These are phyloP conservation scores for Psittacula derbiana DNA, from an alignment of 2,797 vertebrate genomes.

Conservation along the genomic window DNA sequence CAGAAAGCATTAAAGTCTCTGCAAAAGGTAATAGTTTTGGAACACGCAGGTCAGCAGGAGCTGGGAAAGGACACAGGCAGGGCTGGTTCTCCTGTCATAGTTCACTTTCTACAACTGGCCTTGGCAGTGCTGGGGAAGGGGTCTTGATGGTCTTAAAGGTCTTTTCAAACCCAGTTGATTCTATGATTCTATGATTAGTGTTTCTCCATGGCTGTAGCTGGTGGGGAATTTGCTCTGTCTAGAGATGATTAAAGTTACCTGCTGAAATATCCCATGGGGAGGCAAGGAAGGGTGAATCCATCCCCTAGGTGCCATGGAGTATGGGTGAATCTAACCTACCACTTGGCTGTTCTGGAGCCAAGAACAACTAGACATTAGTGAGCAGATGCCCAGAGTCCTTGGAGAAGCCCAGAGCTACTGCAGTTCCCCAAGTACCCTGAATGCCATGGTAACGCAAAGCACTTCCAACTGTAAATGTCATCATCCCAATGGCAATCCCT, in stretches of 20 bases:
- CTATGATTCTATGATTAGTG: not conserved
- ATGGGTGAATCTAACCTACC: not conserved
- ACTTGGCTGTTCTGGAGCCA: not conserved
- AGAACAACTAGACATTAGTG: not conserved
- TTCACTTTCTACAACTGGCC: not conserved
- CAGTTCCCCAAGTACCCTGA: not conserved
- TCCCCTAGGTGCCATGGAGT: not conserved
- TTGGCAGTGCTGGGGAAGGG: not conserved
- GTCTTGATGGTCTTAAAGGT: not conserved
- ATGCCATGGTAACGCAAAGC: not conserved
- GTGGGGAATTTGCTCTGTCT: not conserved
- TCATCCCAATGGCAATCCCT: not conserved
- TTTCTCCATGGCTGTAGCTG: not conserved
- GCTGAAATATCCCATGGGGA: not conserved
- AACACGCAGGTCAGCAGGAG: not conserved
- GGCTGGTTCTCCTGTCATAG: not conserved
- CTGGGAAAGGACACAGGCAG: not conserved
- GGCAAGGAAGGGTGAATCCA: not conserved
- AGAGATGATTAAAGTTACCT: not conserved
- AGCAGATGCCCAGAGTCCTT: not conserved
- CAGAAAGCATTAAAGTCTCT: not conserved
- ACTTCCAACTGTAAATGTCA: constrained; percentile 48
- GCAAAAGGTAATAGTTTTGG: not conserved
- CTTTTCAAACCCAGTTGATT: not conserved
- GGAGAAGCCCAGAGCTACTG: not conserved